Conservation (phyloP, 2,113 vertebrate genomes). For the Odontesthes bonariensis region DNA sequence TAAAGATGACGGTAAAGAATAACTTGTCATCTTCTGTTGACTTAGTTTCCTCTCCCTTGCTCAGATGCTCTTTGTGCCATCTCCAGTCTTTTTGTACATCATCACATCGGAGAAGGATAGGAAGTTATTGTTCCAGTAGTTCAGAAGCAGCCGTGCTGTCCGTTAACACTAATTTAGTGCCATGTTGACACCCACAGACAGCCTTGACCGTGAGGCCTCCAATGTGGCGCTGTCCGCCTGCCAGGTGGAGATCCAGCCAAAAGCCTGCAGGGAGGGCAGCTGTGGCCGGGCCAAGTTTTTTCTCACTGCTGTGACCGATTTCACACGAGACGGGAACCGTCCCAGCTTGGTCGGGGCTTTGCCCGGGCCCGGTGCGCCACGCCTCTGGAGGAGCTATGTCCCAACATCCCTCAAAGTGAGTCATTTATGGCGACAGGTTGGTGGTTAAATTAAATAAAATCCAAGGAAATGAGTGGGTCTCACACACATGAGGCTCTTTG, state of each 20-base stretch:
- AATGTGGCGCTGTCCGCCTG: slow-evolving; percentile 83
- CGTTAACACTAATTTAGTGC: slow-evolving; percentile 25
- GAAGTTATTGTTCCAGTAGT: slow-evolving; percentile 16
- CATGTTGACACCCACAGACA: slow-evolving; percentile 72
- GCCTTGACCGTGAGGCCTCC: slow-evolving; percentile 54
- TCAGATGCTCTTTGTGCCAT: not conserved
- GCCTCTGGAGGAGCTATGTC: slow-evolving; percentile 81
- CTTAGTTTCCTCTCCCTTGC: not conserved
- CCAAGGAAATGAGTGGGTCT: no score
- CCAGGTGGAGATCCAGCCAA: slow-evolving; percentile 73
- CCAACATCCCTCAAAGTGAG: slow-evolving; percentile 78
- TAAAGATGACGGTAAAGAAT: no score
- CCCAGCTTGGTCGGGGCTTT: slow-evolving; percentile 65
- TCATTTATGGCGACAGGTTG: not conserved
- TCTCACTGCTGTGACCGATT: slow-evolving; percentile 84
- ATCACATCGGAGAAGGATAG: slow-evolving; percentile 20
- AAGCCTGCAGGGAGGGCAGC: slow-evolving; percentile 67
- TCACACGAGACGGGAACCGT: slow-evolving; percentile 76
- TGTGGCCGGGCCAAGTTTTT: slow-evolving; percentile 74
- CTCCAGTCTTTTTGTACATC: not conserved
- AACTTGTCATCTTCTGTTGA: not conserved
- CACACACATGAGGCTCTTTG: no score
- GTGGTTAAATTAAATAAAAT: no score
- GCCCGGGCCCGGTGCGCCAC: slow-evolving; percentile 36
- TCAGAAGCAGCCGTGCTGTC: slow-evolving; percentile 38